These are phyloP conservation scores for Tarsius wallacei DNA, from an alignment of 2,797 vertebrate species.

Conservation along the genomic window DNA sequence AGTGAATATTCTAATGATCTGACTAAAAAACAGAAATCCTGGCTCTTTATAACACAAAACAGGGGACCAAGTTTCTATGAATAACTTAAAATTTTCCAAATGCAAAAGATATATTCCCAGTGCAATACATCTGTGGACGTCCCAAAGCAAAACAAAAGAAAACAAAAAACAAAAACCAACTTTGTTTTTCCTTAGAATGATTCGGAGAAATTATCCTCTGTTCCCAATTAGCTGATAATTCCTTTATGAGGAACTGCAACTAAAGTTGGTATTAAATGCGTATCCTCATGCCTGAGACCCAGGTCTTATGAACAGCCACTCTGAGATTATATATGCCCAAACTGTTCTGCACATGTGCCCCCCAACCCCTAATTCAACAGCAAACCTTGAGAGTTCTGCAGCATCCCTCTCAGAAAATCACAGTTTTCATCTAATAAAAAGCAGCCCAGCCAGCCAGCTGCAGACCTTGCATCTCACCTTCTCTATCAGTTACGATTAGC, in stretches of 20 bases:
- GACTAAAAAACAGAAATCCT: not conserved
- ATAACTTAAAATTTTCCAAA: constrained; percentile 21
- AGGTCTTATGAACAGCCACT: not conserved
- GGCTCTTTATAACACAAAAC: not conserved
- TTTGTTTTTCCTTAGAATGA: not conserved
- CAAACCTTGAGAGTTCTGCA: not conserved
- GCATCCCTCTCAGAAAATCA: constrained; percentile 1
- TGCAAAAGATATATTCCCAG: not conserved
- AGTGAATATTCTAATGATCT: not conserved
- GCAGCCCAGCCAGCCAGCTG: not conserved
- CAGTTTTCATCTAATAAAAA: not conserved
- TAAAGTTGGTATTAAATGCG: not conserved
- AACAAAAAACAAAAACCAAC: too few relatives aligned
- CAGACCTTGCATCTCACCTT: not conserved
- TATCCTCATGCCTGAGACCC: not conserved
- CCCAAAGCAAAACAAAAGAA: not conserved
- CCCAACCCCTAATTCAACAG: not conserved
- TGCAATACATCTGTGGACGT: not conserved
- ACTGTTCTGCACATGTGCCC: not conserved
- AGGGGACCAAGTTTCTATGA: not conserved
- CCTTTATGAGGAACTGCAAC: not conserved
- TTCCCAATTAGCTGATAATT: not conserved
- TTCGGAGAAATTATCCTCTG: not conserved
- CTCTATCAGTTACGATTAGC: not conserved
- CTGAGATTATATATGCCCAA: not conserved